Evolutionary conservation across 2,113 vertebrate genomes (phyloP).

Genomic region (Synodontis membranacea): DNA sequence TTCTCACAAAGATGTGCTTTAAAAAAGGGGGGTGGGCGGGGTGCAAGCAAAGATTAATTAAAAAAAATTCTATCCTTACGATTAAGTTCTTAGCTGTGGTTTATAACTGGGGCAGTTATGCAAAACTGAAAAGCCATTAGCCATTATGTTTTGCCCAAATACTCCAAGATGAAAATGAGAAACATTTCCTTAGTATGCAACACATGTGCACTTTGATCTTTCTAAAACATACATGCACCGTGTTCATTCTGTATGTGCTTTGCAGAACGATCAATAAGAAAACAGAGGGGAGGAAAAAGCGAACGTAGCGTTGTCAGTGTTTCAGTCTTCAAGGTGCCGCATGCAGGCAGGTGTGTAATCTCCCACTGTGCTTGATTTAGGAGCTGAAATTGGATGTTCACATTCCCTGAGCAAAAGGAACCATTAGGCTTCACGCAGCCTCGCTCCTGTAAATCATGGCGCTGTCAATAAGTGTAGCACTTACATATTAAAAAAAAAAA

Average conservation of each 20-base stretch:
- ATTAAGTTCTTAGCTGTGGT: slow-evolving; percentile 68
- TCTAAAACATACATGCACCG: not conserved
- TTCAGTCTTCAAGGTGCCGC: slow-evolving; percentile 24
- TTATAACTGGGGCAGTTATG: slow-evolving; percentile 18
- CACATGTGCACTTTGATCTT: not conserved
- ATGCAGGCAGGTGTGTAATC: slow-evolving; percentile 45
- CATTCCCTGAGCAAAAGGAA: slow-evolving; percentile 49
- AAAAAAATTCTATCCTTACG: slow-evolving; percentile 58
- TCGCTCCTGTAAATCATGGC: slow-evolving; percentile 72
- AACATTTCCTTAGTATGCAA: not conserved
- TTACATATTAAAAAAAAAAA: slow-evolving; percentile 76
- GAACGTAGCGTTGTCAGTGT: not conserved
- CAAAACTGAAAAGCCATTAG: not conserved
- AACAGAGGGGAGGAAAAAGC: not conserved
- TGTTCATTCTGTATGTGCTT: not conserved
- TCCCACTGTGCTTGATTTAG: slow-evolving; percentile 37
- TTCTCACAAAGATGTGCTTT: slow-evolving; percentile 2
- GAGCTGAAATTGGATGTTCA: slow-evolving; percentile 40
- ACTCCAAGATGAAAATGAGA: not conserved
- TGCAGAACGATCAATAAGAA: not conserved
- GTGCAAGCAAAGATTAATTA: slow-evolving; percentile 65
- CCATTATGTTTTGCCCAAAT: not conserved
- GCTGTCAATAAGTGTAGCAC: slow-evolving; percentile 69
- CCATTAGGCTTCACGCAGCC: slow-evolving; percentile 68
- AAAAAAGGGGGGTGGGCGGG: no score